Evolutionary conservation across 2,797 vertebrate genomes (phyloP), one percentile per base, ranked within the genome.

Genomic region (Hoplostethus atlanticus): DNA sequence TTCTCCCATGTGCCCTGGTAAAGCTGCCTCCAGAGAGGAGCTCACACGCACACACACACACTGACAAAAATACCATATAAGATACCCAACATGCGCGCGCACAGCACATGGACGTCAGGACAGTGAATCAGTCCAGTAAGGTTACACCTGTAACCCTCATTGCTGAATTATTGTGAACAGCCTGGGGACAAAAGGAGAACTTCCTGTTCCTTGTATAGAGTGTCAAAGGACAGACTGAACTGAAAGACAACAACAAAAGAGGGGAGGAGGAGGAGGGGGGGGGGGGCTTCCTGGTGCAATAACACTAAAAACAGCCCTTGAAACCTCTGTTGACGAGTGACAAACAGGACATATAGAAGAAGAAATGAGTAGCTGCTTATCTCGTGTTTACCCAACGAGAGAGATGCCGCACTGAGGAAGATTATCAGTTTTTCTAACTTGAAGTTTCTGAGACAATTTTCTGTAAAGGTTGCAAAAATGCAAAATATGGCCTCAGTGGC

Each of bases 161-260:
- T 25, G 44, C 30, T 48, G 60, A 69, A 67, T 64, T 55, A 48
- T 66, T 68, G 57, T 5, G 1, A 80, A 57, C 60, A 57, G 9
- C 12, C 38, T 0, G 62, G 7, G n/a, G 28, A 78, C 77, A 84
- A 81, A 83, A 71, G 56, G n/a, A 80, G 64, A 52, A 81, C 81
- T 88, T 91, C 88, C 89, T 86, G 81, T 86, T 86, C 74, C 50
- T 71, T 57, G 38, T 76, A 25, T 48, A 30, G 66, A 28, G 67
- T 70, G 75, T 81, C 67, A 71, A 47, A 77, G 58, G 61, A 74
- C 0, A 21, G 21, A 21, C 21, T 21, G 3, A 73, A 30, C 42
- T 40, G 16, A 44, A 53, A 77, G 53, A 80, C 59, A 73, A 81
- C 30, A 71, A 79, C n/a, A 64, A 36, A 71, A 58, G 12, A 21